Evolutionary conservation across 2,797 vertebrate species (phyloP).

Genomic region (Oreortyx pictus): DNA sequence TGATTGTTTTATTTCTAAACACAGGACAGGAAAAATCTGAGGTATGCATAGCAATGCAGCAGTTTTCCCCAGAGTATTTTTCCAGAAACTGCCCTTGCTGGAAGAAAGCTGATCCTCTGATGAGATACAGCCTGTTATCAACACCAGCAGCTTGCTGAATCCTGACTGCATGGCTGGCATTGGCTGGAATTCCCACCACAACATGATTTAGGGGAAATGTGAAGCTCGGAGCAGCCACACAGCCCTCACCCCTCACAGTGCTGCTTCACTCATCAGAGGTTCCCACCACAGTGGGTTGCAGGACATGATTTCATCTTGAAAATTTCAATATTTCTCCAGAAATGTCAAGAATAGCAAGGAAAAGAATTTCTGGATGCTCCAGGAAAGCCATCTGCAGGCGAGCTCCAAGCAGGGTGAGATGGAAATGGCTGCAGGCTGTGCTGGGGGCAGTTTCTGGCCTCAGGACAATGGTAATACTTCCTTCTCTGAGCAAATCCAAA

Average conservation of each 20-base stretch:
- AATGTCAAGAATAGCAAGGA: not conserved
- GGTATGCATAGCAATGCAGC: not conserved
- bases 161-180: not conserved
- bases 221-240: rapidly evolving
- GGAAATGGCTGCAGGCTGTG: not conserved
- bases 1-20: not conserved
- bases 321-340: constrained; percentile 12
- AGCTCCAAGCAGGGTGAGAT: not conserved
- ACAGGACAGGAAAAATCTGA: not conserved
- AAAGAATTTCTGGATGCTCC: not conserved
- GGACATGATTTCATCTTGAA: not conserved
- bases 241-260: not conserved
- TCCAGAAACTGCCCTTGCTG: not conserved
- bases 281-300: not conserved
- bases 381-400: rapidly evolving
- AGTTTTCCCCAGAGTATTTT: not conserved
- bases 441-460: not conserved
- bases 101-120: not conserved
- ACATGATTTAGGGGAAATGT: rapidly evolving
- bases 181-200: not conserved
- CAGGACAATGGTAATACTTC: not conserved
- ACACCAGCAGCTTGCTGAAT: not conserved
- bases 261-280: not conserved
- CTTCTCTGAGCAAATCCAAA: not conserved
- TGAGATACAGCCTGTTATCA: not conserved